These are phyloP conservation scores for Babylonia areolata DNA, from an alignment of 1,140 invertebrate species.

Conservation along the genomic window DNA sequence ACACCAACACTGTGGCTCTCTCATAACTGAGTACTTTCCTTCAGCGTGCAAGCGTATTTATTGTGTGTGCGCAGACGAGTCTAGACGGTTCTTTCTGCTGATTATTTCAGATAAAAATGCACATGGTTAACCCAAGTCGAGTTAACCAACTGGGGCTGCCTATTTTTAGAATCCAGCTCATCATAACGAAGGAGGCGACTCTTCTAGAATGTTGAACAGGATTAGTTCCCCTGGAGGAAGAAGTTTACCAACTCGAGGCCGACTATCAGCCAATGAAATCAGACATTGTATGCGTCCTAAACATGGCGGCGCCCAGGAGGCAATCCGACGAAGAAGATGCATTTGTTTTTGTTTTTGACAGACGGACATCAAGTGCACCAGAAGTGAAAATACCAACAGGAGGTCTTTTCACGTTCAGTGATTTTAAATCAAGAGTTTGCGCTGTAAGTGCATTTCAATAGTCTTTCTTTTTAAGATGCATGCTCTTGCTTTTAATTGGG, in stretches of 20 bases:
- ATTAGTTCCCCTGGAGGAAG: conserved; percentile 4
- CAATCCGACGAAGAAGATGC: conserved; percentile 60
- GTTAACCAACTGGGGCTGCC: neutral
- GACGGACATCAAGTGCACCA: conserved; percentile 62
- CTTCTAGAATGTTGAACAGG: neutral
- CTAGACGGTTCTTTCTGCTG: neutral
- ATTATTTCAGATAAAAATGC: neutral
- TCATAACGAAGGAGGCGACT: no score
- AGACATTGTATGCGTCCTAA: conserved; percentile 43
- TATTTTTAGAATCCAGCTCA: neutral
- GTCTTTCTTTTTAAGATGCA: no score
- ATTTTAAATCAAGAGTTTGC: conserved; percentile 63
- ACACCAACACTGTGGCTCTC: no score
- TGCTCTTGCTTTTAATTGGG: no score
- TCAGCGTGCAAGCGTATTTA: no score
- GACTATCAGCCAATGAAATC: conserved; percentile 15
- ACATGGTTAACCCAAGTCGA: neutral
- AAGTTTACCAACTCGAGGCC: neutral
- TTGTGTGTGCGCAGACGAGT: neutral
- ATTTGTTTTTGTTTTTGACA: conserved; percentile 71
- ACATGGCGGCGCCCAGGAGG: conserved; percentile 49
- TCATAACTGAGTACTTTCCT: no score
- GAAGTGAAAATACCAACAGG: conserved; percentile 65
- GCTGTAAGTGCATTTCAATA: conserved; percentile 59
- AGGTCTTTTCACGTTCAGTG: conserved; percentile 59